phyloP scores from a whole-genome alignment of 2,113 vertebrate species.

The Agapornis roseicollis region DNA sequence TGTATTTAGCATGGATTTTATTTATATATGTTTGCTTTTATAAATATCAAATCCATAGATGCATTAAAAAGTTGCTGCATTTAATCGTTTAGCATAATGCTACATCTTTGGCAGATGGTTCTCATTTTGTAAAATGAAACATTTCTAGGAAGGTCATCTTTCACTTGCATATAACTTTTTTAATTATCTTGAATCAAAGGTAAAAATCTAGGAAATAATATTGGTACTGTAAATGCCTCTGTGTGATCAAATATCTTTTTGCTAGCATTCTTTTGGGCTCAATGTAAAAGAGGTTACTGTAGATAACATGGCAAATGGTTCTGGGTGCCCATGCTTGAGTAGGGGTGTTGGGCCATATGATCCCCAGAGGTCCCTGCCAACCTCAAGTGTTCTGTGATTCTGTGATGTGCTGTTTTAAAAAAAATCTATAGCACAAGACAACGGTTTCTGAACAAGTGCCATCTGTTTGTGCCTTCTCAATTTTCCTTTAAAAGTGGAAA shows the following conservation, averaged over 20 bases:
- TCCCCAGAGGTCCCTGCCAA: neutral
- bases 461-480: neutral
- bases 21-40: neutral
- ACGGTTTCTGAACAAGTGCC: neutral
- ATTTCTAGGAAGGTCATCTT: neutral
- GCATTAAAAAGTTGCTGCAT: neutral
- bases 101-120: neutral
- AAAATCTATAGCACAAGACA: neutral
- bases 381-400: neutral
- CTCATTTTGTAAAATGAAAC: neutral
- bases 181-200: neutral
- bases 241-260: neutral
- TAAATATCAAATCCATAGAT: neutral
- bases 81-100: neutral
- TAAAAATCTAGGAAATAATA: neutral
- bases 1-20: neutral
- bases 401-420: neutral
- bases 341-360: rapidly evolving
- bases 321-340: neutral
- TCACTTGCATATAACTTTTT: neutral
- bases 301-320: neutral
- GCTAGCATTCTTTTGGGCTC: neutral
- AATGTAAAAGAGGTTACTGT: neutral
- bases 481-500: neutral
- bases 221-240: neutral